Evolutionary conservation across 2,113 vertebrate genomes (phyloP).

Genomic region (Indri indri): DNA sequence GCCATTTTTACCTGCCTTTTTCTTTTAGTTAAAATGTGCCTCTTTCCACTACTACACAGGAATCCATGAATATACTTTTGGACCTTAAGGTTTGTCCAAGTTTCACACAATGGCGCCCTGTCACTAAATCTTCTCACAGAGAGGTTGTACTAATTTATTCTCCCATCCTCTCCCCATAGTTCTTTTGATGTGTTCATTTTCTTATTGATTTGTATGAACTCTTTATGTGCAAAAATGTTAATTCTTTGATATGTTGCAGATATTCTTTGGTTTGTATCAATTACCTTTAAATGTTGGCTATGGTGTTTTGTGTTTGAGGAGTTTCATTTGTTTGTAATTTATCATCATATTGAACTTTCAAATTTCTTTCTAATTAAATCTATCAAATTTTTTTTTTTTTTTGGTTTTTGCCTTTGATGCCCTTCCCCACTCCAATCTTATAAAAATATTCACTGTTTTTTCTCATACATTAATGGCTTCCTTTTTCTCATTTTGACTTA

Average conservation of each 20-base stretch:
- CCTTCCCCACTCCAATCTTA: neutral
- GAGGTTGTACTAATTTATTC: neutral
- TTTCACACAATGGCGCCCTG: neutral
- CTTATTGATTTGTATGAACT: neutral
- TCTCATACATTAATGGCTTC: neutral
- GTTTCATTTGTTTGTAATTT: neutral
- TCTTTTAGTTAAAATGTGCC: neutral
- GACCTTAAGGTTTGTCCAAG: neutral
- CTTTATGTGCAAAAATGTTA: neutral
- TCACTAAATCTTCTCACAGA: neutral
- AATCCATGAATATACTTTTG: neutral
- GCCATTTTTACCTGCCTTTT: neutral
- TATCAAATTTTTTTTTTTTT: neutral
- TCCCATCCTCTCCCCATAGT: neutral
- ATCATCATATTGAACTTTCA: neutral
- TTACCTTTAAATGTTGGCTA: neutral
- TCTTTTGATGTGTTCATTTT: slow-evolving; percentile 14
- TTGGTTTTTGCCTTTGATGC: neutral
- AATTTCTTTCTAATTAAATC: neutral
- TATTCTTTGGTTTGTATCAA: neutral
- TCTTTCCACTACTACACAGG: neutral
- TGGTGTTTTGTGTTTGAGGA: neutral
- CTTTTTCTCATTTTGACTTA: neutral
- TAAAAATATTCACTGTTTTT: neutral
- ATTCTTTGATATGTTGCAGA: neutral